Evolutionary conservation across 1,140 invertebrate species (phyloP), one percentile per base, ranked within the genome.

Genomic region (Xylocopa sonorina): DNA sequence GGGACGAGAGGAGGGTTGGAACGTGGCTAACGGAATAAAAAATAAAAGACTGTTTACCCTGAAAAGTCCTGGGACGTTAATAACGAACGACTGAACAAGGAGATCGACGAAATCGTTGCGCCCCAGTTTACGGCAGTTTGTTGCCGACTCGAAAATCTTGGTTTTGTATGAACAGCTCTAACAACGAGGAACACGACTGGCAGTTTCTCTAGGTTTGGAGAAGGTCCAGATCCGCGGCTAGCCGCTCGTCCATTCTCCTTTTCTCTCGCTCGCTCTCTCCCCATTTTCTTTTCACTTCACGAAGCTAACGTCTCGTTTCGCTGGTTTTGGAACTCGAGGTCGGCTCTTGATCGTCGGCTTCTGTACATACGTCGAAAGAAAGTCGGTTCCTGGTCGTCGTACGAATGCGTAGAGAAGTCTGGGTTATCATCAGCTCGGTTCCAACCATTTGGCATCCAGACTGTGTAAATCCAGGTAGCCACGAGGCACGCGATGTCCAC

Each of bases 281-380:
- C 24, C 72, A 43, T 77, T 85, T 69, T 51, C 80, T 27, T 87
- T 88, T 84, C 84, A 78, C 81, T 69, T 73, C 81, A 83, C 87
- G 81, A 88, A 87, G 78, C 78, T 81, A 84, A 84, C 82, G 78
- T 84, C 80, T 80, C 78, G 82, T 68, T 86, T 86, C 86, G 81
- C 68, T 66, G 71, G 75, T 79, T 78, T 80, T 60, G 51, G 53
- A 43, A 77, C 53, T 69, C n/a, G 51, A 68, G 46, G 53, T 69
- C 75, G 58, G 38, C 38, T 34, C 38, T 48, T 63, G 21, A 34
- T 14, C 6, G 60, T 53, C 27, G 46, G 34, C 27, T n/a, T n/a
- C 34, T 41, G 43, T 34, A 38, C 41, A 53, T 66, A 48, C 48
- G 10, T 64, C 48, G 38, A 75, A 43, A 12, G 16, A 58, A 58